phyloP scores from a whole-genome alignment of 1,140 invertebrate genomes.

The Bombus confusus region DNA sequence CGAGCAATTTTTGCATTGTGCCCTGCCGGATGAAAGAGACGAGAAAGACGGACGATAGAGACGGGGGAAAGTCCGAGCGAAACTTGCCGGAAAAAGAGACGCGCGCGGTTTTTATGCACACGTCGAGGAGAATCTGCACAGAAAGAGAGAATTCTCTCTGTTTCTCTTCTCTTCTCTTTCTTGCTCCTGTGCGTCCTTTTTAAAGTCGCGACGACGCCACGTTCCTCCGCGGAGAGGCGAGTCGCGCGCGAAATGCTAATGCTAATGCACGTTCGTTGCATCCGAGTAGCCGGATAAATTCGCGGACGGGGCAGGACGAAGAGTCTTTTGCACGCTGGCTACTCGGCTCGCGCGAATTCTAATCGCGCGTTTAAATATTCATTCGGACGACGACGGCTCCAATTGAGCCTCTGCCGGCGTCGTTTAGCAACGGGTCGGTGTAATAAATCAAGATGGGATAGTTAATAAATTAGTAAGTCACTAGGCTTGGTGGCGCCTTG shows the following conservation, averaged over 20 bases:
- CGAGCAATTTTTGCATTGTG: constrained; percentile 53
- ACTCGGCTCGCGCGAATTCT: constrained; percentile 21
- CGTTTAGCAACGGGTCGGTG: not conserved
- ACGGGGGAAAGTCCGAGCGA: constrained; percentile 21
- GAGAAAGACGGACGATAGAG: not conserved
- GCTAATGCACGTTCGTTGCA: constrained; percentile 50
- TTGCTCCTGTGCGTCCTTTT: not conserved
- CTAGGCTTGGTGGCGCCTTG: not conserved
- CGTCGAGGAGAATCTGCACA: not conserved
- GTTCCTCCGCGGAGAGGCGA: constrained; percentile 10
- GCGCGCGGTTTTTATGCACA: not conserved
- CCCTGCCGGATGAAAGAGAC: constrained; percentile 34
- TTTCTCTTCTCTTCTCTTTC: not conserved
- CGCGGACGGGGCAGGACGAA: not conserved
- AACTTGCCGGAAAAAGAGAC: constrained; percentile 19
- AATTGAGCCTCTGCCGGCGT: not conserved
- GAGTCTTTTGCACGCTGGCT: not conserved
- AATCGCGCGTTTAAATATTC: constrained; percentile 46
- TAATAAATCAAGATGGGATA: not conserved
- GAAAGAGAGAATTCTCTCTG: not conserved
- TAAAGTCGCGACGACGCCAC: not conserved
- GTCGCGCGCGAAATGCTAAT: constrained; percentile 42
- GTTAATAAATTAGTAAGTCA: constrained; percentile 13
- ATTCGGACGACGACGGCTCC: constrained; percentile 12
- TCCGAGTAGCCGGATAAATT: constrained; percentile 32